Percentiles rank a stretch among this genome's conserved stretches.
Conservation (phyloP, 2,797 vertebrate species). For the Danio tinwini region DNA sequence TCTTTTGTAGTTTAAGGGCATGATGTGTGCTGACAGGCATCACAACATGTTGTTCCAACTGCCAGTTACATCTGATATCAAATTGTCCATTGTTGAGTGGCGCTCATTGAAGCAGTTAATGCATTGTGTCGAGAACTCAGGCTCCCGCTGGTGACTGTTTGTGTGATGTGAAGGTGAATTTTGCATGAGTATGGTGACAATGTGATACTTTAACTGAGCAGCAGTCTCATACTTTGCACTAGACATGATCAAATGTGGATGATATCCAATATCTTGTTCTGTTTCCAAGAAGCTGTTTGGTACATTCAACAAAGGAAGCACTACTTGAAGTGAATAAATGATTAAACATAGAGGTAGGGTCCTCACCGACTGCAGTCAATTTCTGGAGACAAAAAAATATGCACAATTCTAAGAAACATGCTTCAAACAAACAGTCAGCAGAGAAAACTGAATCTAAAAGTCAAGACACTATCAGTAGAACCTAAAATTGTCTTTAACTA, state of each 20-base stretch:
- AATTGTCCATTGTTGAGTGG: slow-evolving; percentile 39
- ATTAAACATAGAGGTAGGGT: not conserved
- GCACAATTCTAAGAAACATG: not conserved
- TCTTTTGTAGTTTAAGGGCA: slow-evolving; percentile 24
- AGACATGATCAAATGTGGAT: not conserved
- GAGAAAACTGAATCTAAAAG: not conserved
- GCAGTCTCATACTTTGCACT: not conserved
- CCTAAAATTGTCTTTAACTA: not conserved
- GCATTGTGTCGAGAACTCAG: slow-evolving; percentile 9
- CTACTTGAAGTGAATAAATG: not conserved
- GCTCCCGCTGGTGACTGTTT: not conserved
- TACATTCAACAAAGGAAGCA: not conserved
- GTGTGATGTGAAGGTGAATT: slow-evolving; percentile 21
- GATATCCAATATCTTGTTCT: not conserved
- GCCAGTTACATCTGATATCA: slow-evolving; percentile 61
- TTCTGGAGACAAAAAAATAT: not conserved
- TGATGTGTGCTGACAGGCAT: slow-evolving; percentile 58
- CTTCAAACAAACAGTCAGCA: not conserved
- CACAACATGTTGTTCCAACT: slow-evolving; percentile 47
- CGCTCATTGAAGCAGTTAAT: slow-evolving; percentile 34
- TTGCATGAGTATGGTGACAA: slow-evolving; percentile 29
- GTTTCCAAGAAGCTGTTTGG: not conserved
- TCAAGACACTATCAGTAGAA: not conserved
- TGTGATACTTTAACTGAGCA: slow-evolving; percentile 6
- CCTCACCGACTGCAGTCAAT: not conserved